Conservation (phyloP, 2,113 vertebrate species). For the Sylvia atricapilla region DNA sequence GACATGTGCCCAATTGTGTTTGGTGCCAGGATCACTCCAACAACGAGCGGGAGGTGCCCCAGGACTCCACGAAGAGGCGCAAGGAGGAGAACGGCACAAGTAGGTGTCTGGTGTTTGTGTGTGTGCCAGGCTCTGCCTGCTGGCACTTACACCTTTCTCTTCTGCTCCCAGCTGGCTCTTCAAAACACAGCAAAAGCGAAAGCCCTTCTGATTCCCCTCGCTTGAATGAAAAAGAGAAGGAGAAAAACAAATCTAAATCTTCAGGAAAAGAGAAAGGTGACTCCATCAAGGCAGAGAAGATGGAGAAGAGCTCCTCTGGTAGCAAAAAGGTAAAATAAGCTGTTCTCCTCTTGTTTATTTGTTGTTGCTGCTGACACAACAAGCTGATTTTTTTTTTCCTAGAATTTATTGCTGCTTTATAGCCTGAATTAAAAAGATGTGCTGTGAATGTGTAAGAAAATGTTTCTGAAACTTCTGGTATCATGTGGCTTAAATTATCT, state of each 20-base stretch:
- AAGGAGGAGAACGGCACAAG: constrained; percentile 91
- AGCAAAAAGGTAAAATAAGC: constrained; percentile 88
- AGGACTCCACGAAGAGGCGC: constrained; percentile 83
- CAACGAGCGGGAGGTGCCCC: constrained; percentile 83
- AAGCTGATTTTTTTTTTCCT: not conserved
- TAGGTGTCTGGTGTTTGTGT: constrained; percentile 54
- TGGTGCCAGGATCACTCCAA: constrained; percentile 86
- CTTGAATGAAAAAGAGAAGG: constrained; percentile 87
- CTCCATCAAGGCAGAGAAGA: constrained; percentile 86
- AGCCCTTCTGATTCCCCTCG: constrained; percentile 93
- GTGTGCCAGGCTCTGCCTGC: not conserved
- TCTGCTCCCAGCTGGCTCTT: constrained; percentile 78
- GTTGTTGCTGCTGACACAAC: not conserved
- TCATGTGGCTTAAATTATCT: not conserved
- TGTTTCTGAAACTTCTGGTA: not conserved
- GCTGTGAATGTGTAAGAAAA: not conserved
- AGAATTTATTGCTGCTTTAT: not conserved
- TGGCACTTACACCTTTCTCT: not conserved
- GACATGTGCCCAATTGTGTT: constrained; percentile 44
- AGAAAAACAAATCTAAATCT: constrained; percentile 94
- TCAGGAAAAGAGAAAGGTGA: constrained; percentile 96
- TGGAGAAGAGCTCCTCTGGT: constrained; percentile 90
- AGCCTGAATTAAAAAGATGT: not conserved
- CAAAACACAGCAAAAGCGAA: constrained; percentile 92
- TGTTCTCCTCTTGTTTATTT: constrained; percentile 19